Conservation (phyloP, 2,888 invertebrate species). For the Trachelus stipa region DNA sequence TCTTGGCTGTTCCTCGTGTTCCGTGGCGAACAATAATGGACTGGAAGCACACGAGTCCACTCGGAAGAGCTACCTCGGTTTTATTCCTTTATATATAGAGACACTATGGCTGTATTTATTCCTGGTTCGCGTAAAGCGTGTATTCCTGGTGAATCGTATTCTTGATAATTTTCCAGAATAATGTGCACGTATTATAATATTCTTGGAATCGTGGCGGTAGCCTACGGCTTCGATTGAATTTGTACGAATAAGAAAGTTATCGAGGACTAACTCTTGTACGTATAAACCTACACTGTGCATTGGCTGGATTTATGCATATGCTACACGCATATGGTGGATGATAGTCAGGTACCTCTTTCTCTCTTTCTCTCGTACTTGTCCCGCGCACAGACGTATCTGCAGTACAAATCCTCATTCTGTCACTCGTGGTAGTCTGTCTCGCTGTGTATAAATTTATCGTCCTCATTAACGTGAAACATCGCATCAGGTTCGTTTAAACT, state of each 20-base stretch:
- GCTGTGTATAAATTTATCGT: conserved; percentile 55
- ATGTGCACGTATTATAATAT: conserved; percentile 46
- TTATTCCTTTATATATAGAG: not conserved
- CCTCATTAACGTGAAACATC: conserved; percentile 55
- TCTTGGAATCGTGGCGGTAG: conserved; percentile 51
- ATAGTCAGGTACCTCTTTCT: not conserved
- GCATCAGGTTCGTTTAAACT: conserved; percentile 50
- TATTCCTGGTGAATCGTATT: conserved; percentile 21
- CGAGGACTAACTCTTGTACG: conserved; percentile 21
- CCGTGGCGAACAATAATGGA: not conserved
- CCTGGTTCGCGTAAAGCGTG: not conserved
- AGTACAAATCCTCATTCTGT: conserved; percentile 6
- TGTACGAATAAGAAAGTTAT: conserved; percentile 59
- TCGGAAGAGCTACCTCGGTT: not conserved
- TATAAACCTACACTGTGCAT: not conserved
- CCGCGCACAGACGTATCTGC: conserved; percentile 2
- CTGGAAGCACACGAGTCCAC: not conserved
- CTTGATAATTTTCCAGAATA: conserved; percentile 57
- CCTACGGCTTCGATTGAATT: conserved; percentile 56
- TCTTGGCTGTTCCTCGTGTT: not conserved
- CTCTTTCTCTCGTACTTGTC: conserved; percentile 4
- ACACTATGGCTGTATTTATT: not conserved
- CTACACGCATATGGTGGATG: not conserved
- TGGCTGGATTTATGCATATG: not conserved
- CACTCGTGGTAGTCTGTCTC: conserved; percentile 10